Conservation (phyloP, 1,140 invertebrate species). For the Hydropsyche tenuis region DNA sequence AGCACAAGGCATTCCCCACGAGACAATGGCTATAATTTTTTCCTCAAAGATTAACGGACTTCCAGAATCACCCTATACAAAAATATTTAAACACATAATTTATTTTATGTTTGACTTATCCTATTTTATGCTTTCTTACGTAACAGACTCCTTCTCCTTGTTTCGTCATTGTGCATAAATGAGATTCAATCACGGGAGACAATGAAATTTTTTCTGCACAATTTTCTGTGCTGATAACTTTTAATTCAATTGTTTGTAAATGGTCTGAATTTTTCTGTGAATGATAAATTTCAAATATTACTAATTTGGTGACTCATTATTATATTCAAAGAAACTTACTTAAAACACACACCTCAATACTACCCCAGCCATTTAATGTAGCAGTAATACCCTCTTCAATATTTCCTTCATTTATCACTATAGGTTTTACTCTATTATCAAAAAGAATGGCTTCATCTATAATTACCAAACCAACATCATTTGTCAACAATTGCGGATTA, state of each 20-base stretch:
- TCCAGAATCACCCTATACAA: constrained; percentile 58
- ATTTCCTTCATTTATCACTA: constrained; percentile 52
- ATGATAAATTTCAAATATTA: too few species aligned
- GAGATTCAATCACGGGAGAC: constrained; percentile 52
- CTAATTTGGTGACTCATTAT: too few species aligned
- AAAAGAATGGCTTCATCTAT: constrained; percentile 58
- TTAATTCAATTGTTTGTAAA: constrained; percentile 58
- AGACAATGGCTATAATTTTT: constrained; percentile 63
- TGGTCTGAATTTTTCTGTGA: constrained; percentile 54
- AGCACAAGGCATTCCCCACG: constrained; percentile 71
- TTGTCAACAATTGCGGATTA: constrained; percentile 56
- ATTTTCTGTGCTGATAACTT: not conserved
- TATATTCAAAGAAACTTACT: constrained; percentile 3
- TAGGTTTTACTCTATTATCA: constrained; percentile 55
- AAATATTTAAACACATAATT: not conserved
- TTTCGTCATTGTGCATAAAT: constrained; percentile 69
- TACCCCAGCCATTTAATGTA: constrained; percentile 38
- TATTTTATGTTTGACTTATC: not conserved
- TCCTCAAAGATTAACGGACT: constrained; percentile 58
- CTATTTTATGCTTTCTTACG: constrained; percentile 53
- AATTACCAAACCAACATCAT: constrained; percentile 64
- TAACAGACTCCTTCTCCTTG: constrained; percentile 65
- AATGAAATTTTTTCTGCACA: not conserved
- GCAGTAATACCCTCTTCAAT: constrained; percentile 1
- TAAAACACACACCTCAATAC: not conserved